Evolutionary conservation across 2,797 vertebrate genomes (phyloP).

Genomic region (Sebastes wilsoni): DNA sequence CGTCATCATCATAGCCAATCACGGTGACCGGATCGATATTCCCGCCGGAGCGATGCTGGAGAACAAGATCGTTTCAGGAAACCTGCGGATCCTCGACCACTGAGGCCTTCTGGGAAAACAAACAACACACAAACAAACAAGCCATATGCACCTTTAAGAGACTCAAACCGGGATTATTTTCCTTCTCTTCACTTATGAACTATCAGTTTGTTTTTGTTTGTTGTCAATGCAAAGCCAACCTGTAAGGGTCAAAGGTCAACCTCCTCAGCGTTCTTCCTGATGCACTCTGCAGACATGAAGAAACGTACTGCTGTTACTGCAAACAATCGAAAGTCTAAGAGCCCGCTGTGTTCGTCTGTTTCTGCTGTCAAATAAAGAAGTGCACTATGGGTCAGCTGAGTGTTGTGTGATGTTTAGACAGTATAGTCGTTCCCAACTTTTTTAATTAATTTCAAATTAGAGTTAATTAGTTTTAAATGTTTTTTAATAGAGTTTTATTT

Average conservation of each 20-base stretch:
- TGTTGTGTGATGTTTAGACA: neutral
- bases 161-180: neutral
- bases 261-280: neutral
- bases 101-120: constrained; percentile 75
- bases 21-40: constrained; percentile 96
- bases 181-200: neutral
- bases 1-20: constrained; percentile 97
- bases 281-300: neutral
- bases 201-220: neutral
- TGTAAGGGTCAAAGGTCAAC: constrained; percentile 20
- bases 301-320: constrained; percentile 16
- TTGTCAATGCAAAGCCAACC: neutral
- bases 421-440: neutral
- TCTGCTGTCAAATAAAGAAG: constrained; percentile 48
- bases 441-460: neutral
- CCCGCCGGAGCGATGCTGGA: constrained; percentile 94
- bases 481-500: neutral
- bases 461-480: neutral
- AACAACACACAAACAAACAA: neutral
- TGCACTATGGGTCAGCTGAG: constrained; percentile 7
- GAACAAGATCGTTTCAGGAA: constrained; percentile 98
- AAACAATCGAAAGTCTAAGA: neutral
- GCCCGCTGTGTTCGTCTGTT: neutral
- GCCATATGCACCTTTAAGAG: constrained; percentile 20
- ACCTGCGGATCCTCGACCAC: constrained; percentile 96